phyloP scores from a whole-genome alignment of 2,888 invertebrate genomes.

The Eristalis pertinax region DNA sequence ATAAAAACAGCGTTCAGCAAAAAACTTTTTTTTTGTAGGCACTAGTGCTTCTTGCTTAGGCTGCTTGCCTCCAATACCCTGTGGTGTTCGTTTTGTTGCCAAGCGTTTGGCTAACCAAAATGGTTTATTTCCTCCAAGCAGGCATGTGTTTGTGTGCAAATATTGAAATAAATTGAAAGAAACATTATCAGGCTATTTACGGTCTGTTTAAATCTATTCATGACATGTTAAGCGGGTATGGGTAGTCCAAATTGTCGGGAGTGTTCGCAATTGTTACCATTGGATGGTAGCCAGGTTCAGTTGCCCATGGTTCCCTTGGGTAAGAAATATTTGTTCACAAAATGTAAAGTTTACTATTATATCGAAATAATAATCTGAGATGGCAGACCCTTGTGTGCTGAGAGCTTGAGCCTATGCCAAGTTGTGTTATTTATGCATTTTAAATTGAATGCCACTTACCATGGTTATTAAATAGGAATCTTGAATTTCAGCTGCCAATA shows the following conservation, averaged over 20 bases:
- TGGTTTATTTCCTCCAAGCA: slow-evolving; percentile 62
- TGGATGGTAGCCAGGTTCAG: slow-evolving; percentile 62
- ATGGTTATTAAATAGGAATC: not conserved
- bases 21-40: slow-evolving; percentile 50
- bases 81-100: slow-evolving; percentile 59
- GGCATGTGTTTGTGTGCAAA: slow-evolving; percentile 61
- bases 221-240: slow-evolving; percentile 43
- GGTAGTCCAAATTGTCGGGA: not conserved
- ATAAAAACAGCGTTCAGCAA: slow-evolving; percentile 62
- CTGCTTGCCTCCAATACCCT: not conserved
- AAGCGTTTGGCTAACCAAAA: slow-evolving; percentile 70
- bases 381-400: slow-evolving; percentile 12
- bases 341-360: slow-evolving; percentile 50
- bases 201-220: slow-evolving; percentile 72
- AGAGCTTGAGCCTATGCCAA: slow-evolving; percentile 52
- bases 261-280: slow-evolving; percentile 56
- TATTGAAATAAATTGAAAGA: slow-evolving; percentile 73
- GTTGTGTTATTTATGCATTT: slow-evolving; percentile 56
- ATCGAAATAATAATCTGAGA: slow-evolving; percentile 48
- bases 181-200: slow-evolving; percentile 72
- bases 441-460: slow-evolving; percentile 44
- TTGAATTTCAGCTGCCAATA: not conserved
- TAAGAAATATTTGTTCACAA: slow-evolving; percentile 53
- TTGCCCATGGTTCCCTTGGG: slow-evolving; percentile 16
- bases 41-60: slow-evolving; percentile 30